Evolutionary conservation across 2,888 invertebrate species (phyloP).

Genomic region (Schizaphis graminum): DNA sequence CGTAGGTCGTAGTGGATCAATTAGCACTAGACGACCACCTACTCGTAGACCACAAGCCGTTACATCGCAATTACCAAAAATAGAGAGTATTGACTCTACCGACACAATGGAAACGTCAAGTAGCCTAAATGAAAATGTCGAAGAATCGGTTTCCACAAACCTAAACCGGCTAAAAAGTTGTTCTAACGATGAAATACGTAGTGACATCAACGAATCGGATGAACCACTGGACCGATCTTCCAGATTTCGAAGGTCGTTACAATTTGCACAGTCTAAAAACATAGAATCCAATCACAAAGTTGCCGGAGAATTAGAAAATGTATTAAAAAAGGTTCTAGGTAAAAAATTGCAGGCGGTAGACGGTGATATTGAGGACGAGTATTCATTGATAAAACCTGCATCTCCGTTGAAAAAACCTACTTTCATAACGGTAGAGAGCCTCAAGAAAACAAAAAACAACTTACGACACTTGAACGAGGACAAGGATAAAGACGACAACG

Average conservation of each 20-base stretch:
- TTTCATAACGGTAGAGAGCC: constrained; percentile 76
- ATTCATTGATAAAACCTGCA: constrained; percentile 68
- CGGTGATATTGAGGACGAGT: constrained; percentile 17
- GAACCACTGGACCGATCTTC: constrained; percentile 77
- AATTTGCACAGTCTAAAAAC: constrained; percentile 74
- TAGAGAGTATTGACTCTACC: constrained; percentile 19
- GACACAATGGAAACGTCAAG: constrained; percentile 22
- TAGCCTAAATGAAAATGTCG: not conserved
- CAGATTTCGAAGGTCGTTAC: constrained; percentile 77
- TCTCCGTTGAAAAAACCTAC: constrained; percentile 69
- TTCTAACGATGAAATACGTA: constrained; percentile 69
- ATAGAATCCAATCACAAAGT: not conserved
- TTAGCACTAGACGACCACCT: constrained; percentile 73
- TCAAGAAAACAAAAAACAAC: constrained; percentile 76
- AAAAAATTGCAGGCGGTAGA: constrained; percentile 26
- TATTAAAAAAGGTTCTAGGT: constrained; percentile 66
- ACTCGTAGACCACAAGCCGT: constrained; percentile 70
- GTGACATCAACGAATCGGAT: constrained; percentile 68
- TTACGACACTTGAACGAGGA: constrained; percentile 73
- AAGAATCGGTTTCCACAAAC: not conserved
- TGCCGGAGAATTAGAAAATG: constrained; percentile 66
- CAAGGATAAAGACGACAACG: constrained; percentile 70
- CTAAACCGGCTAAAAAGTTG: constrained; percentile 69
- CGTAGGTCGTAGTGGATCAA: constrained; percentile 73
- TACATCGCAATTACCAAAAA: constrained; percentile 1